Evolutionary conservation across 1,140 invertebrate species (phyloP).

Genomic region (Sinonovacula constricta): DNA sequence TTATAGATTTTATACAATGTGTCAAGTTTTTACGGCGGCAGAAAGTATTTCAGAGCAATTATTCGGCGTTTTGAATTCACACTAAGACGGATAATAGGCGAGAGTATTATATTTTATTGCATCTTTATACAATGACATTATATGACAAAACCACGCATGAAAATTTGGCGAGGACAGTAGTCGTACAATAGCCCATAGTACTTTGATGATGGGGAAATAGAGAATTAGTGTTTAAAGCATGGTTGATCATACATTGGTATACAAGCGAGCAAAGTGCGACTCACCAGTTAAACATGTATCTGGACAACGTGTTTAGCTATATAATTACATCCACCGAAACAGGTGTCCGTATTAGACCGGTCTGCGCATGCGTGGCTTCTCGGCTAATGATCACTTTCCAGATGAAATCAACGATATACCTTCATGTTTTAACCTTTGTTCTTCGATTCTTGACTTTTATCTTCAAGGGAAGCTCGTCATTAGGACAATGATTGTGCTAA

Average conservation of each 20-base stretch:
- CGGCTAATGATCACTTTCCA: no score
- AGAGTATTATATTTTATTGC: slow-evolving; percentile 27
- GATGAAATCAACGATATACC: no score
- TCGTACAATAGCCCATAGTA: slow-evolving; percentile 7
- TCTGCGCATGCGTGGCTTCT: no score
- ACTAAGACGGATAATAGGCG: neutral
- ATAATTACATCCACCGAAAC: no score
- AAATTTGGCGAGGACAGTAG: neutral
- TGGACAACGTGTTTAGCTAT: no score
- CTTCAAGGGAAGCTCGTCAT: no score
- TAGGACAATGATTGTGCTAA: no score
- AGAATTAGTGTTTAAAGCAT: slow-evolving; percentile 7
- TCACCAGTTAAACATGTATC: no score
- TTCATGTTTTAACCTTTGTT: no score
- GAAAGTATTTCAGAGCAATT: slow-evolving; percentile 24
- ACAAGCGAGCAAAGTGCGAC: no score
- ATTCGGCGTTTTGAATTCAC: slow-evolving; percentile 25
- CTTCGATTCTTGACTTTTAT: no score
- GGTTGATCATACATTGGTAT: slow-evolving; percentile 9
- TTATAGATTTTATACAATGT: slow-evolving; percentile 40
- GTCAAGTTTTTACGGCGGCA: slow-evolving; percentile 35
- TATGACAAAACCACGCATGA: slow-evolving; percentile 17
- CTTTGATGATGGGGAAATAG: slow-evolving; percentile 6
- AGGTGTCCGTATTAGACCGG: no score
- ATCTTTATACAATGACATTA: slow-evolving; percentile 15